Evolutionary conservation across 2,888 invertebrate species (phyloP).

Genomic region (Cerastis rubricosa): DNA sequence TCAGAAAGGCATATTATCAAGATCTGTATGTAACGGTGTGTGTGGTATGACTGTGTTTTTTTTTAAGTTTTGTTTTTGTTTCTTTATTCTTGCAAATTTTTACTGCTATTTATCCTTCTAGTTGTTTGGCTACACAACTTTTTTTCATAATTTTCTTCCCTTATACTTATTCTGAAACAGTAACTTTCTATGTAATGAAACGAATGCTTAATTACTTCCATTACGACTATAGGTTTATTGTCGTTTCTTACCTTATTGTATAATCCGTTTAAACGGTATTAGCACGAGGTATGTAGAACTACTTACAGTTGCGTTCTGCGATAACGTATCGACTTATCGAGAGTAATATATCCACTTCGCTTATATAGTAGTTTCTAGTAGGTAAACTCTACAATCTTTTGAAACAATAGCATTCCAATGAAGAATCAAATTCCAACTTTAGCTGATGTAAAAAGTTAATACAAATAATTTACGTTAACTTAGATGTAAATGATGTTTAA

Average conservation of each 20-base stretch:
- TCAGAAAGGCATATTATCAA: background rate
- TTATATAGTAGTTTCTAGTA: slow-evolving; percentile 26
- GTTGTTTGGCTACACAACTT: background rate
- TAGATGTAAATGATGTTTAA: background rate
- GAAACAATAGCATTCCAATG: slow-evolving; percentile 38
- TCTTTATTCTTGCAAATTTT: background rate
- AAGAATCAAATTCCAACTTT: background rate
- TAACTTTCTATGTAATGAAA: slow-evolving; percentile 3
- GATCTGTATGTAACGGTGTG: background rate
- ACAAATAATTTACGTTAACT: background rate
- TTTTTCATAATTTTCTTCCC: background rate
- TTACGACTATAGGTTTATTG: slow-evolving; percentile 24
- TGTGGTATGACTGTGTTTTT: background rate
- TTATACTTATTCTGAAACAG: background rate
- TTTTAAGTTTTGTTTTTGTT: background rate
- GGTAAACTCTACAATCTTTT: slow-evolving; percentile 23
- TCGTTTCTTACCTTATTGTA: slow-evolving; percentile 50
- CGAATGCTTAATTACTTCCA: slow-evolving; percentile 27
- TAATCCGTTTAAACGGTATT: slow-evolving; percentile 55
- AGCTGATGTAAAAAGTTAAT: slow-evolving; percentile 3
- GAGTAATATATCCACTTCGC: slow-evolving; percentile 28
- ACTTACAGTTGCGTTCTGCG: slow-evolving; percentile 46
- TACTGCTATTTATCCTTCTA: background rate
- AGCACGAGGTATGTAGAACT: slow-evolving; percentile 48
- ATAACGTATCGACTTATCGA: slow-evolving; percentile 52